Percentiles rank a stretch among this genome's conserved stretches.
Conservation (phyloP, 2,888 invertebrate species). For the Macrophya alboannulata region DNA sequence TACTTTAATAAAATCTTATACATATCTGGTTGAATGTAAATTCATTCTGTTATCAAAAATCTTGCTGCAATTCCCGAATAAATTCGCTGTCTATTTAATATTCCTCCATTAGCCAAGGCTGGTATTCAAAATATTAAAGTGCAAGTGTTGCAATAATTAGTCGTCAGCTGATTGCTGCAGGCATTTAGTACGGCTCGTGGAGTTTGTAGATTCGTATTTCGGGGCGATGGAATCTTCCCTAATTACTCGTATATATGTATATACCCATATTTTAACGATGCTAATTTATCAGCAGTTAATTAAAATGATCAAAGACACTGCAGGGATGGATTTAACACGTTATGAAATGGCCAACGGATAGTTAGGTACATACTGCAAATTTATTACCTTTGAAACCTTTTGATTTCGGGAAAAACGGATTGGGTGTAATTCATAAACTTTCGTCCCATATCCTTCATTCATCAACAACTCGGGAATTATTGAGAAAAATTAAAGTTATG, state of each 20-base stretch:
- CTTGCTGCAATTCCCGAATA: background rate
- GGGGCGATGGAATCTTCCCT: background rate
- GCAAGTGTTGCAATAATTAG: background rate
- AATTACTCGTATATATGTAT: background rate
- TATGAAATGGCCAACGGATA: background rate
- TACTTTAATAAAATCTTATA: background rate
- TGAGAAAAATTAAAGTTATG: background rate
- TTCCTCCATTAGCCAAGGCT: background rate
- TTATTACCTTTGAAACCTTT: background rate
- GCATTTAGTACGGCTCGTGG: background rate
- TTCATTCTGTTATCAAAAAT: background rate
- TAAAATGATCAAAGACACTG: slow-evolving; percentile 1
- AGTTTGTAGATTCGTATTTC: background rate
- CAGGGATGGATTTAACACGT: background rate
- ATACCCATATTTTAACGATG: slow-evolving; percentile 27
- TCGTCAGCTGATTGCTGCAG: background rate
- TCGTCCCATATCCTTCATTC: background rate
- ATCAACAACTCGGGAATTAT: background rate
- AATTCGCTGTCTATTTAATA: background rate
- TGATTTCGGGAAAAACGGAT: background rate
- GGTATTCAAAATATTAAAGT: background rate
- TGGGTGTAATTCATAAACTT: background rate
- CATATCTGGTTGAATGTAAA: background rate
- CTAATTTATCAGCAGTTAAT: slow-evolving; percentile 13
- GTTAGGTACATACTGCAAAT: background rate